Evolutionary conservation across 2,113 vertebrate species (phyloP).

Genomic region (Mesembrinibis cayennensis): DNA sequence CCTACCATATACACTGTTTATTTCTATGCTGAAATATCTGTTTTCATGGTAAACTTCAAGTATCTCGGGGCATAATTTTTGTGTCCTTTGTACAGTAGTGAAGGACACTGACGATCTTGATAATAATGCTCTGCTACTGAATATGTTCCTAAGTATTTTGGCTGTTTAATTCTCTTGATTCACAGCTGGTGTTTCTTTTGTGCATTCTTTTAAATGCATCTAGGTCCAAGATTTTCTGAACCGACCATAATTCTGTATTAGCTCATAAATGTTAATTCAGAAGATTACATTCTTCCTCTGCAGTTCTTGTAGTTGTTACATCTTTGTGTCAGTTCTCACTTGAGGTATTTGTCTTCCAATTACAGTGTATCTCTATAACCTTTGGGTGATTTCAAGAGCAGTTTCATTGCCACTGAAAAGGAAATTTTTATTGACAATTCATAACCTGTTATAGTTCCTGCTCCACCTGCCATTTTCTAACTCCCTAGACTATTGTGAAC

Average conservation of each 20-base stretch:
- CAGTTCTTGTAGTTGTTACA: not conserved
- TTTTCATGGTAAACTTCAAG: not conserved
- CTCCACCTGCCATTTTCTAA: conserved; percentile 50
- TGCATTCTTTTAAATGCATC: not conserved
- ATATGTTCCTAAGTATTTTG: not conserved
- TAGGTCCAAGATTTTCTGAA: not conserved
- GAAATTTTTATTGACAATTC: conserved; percentile 56
- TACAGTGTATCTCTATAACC: not conserved
- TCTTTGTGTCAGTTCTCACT: conserved; percentile 7
- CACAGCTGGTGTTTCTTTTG: not conserved
- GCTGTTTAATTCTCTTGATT: conserved; percentile 7
- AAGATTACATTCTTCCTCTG: not conserved
- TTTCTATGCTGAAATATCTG: not conserved
- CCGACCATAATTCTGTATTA: not conserved
- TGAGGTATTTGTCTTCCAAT: conserved; percentile 37
- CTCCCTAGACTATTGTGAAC: conserved; percentile 45
- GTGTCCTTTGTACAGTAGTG: not conserved
- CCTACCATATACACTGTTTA: not conserved
- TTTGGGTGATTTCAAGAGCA: conserved; percentile 35
- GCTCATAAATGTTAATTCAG: not conserved
- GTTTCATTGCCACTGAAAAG: conserved; percentile 42
- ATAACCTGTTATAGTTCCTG: conserved; percentile 55
- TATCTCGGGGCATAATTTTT: not conserved
- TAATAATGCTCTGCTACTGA: not conserved
- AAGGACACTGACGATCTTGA: not conserved